These are phyloP conservation scores for Blastobasis adustella DNA, from an alignment of 2,888 invertebrate species.

Conservation along the genomic window DNA sequence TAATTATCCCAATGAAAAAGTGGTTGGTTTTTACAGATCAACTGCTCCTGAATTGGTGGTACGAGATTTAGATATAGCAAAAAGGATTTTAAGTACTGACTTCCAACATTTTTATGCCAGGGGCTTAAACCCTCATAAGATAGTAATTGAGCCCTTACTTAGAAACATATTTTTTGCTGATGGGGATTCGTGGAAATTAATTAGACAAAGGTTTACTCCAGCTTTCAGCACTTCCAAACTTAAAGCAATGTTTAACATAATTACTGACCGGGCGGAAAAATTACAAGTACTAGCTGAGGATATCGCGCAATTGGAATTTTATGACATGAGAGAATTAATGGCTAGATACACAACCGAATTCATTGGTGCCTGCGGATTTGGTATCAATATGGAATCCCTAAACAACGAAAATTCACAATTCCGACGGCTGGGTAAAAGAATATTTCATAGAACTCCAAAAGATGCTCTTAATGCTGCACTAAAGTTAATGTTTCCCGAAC, in stretches of 20 bases:
- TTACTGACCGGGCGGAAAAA: constrained; percentile 52
- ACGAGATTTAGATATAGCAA: constrained; percentile 53
- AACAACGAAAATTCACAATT: constrained; percentile 53
- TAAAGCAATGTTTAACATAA: constrained; percentile 60
- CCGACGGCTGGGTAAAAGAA: constrained; percentile 49
- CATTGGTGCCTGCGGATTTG: constrained; percentile 60
- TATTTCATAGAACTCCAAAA: constrained; percentile 42
- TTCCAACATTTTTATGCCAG: constrained; percentile 49
- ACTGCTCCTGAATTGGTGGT: constrained; percentile 46
- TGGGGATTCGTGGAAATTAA: constrained; percentile 54
- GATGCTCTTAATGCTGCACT: constrained; percentile 37
- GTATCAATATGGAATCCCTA: constrained; percentile 52
- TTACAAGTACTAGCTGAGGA: constrained; percentile 46
- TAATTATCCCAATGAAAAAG: constrained; percentile 52
- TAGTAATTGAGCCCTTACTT: constrained; percentile 47
- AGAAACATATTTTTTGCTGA: constrained; percentile 59
- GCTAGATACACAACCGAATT: constrained; percentile 62
- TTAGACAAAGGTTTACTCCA: constrained; percentile 54
- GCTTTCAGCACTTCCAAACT: constrained; percentile 57
- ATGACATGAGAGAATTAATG: constrained; percentile 56
- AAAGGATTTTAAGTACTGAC: constrained; percentile 49
- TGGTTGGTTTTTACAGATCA: constrained; percentile 51
- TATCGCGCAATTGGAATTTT: constrained; percentile 34
- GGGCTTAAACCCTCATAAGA: constrained; percentile 47
- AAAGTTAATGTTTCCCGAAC: constrained; percentile 49